phyloP scores from a whole-genome alignment of 1,140 invertebrate genomes.

The Ooceraea biroi region DNA sequence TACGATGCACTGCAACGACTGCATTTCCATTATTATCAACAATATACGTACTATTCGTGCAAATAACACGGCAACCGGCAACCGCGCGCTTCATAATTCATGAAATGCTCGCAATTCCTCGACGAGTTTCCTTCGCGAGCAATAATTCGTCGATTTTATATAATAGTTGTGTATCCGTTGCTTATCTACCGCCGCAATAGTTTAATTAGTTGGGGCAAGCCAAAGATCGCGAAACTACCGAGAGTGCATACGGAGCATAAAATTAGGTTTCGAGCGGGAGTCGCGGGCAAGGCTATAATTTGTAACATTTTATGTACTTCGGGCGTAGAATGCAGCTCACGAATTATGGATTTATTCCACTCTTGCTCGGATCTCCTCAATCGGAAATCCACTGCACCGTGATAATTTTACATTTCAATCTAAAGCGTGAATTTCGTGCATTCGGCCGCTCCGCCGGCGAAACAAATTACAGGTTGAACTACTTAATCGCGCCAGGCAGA shows the following conservation, averaged over 20 bases:
- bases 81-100: slow-evolving; percentile 21
- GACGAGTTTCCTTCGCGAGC: slow-evolving; percentile 16
- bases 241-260: not conserved
- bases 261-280: not conserved
- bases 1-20: slow-evolving; percentile 15
- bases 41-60: slow-evolving; percentile 14
- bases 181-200: not conserved
- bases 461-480: slow-evolving; percentile 55
- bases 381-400: slow-evolving; percentile 42
- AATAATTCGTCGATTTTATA: not conserved
- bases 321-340: not conserved
- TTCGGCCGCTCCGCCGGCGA: slow-evolving; percentile 49
- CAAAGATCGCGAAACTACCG: not conserved
- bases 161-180: not conserved
- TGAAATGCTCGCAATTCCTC: slow-evolving; percentile 17
- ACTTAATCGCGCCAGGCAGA: slow-evolving; percentile 50
- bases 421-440: slow-evolving; percentile 50
- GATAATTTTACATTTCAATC: slow-evolving; percentile 61
- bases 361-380: slow-evolving; percentile 25
- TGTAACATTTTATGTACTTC: slow-evolving; percentile 19
- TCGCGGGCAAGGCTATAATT: slow-evolving; percentile 35
- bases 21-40: slow-evolving; percentile 56
- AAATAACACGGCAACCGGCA: slow-evolving; percentile 18
- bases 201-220: not conserved
- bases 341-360: slow-evolving; percentile 40